Base-by-base conservation (phyloP, 2,113 vertebrate genomes). In the Nannobrachium achirus region DNA sequence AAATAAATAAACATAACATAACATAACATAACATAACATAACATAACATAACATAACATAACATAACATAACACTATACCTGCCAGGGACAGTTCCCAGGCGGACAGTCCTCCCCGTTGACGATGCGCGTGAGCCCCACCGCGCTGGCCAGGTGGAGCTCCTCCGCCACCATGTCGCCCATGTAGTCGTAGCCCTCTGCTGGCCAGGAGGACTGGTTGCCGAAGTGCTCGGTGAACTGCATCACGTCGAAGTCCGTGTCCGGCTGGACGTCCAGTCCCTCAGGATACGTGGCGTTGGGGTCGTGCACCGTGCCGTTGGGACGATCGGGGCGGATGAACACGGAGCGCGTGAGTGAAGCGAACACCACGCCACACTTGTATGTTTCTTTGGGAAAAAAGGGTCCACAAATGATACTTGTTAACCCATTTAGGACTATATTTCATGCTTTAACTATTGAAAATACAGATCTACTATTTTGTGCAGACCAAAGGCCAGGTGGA, bases 1-100 rank as follows among this genome's bases (percentile, higher is more conserved):
- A n/a, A n/a, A n/a, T n/a, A n/a, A n/a, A n/a, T n/a, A n/a, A n/a
- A n/a, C n/a, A n/a, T n/a, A n/a, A n/a, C n/a, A n/a, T n/a, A n/a
- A n/a, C n/a, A n/a, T n/a, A n/a, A n/a, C n/a, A n/a, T n/a, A n/a
- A n/a, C n/a, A n/a, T n/a, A n/a, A n/a, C n/a, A n/a, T n/a, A n/a
- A n/a, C n/a, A n/a, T n/a, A n/a, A n/a, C n/a, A n/a, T n/a, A n/a
- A n/a, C n/a, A n/a, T n/a, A n/a, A n/a, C n/a, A n/a, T n/a, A n/a
- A n/a, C n/a, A n/a, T n/a, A n/a, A n/a, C n/a, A n/a, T n/a, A n/a
- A n/a, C 53, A 38, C 11, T 10, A 56, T 92, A 99, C 97, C 96
- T 99, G 97, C 97, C 97, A 98, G 0, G 97, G 97, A 65, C 97
- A 99, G 10, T 98, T 89, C 1, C 96, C 97, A 0, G 86, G 86